Percentiles rank a stretch among this genome's conserved stretches.
Evolutionary conservation across 2,113 vertebrate genomes (phyloP).

Genomic region (Paramormyrops kingsleyae): DNA sequence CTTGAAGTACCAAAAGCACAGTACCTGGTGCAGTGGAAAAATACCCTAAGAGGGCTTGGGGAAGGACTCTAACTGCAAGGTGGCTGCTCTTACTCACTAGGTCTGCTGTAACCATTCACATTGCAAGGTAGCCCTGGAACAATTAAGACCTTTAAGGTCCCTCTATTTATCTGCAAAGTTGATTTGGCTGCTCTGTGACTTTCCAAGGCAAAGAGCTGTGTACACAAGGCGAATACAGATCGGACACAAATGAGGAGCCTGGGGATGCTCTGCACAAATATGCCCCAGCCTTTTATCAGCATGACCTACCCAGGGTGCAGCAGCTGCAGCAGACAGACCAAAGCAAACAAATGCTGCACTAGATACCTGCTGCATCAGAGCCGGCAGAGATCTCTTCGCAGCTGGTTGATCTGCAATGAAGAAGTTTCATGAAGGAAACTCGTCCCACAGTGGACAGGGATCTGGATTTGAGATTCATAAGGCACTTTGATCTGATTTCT

Average conservation of each 20-base stretch:
- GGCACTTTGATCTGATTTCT: background rate
- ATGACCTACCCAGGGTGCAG: background rate
- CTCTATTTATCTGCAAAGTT: conserved; percentile 16
- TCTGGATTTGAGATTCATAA: background rate
- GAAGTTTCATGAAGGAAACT: background rate
- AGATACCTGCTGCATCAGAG: background rate
- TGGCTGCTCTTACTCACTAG: background rate
- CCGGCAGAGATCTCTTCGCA: background rate
- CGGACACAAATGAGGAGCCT: background rate
- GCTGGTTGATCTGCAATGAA: background rate
- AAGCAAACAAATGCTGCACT: background rate
- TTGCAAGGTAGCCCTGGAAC: conserved; percentile 47
- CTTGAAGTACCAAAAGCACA: too few species aligned
- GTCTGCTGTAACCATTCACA: conserved; percentile 17
- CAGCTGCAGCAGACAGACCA: background rate
- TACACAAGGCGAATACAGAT: conserved; percentile 25
- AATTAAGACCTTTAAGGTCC: conserved; percentile 31
- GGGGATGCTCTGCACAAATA: background rate
- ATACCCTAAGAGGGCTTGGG: background rate
- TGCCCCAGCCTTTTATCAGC: background rate
- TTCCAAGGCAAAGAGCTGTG: conserved; percentile 43
- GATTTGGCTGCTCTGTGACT: conserved; percentile 43
- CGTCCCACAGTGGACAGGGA: background rate
- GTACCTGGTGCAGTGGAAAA: too few species aligned
- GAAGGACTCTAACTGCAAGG: too few species aligned